These are phyloP conservation scores for Cladorhizidae sp. DNA, from an alignment of 37 sponge, comb jelly and placozoan species.

Conservation along the genomic window DNA sequence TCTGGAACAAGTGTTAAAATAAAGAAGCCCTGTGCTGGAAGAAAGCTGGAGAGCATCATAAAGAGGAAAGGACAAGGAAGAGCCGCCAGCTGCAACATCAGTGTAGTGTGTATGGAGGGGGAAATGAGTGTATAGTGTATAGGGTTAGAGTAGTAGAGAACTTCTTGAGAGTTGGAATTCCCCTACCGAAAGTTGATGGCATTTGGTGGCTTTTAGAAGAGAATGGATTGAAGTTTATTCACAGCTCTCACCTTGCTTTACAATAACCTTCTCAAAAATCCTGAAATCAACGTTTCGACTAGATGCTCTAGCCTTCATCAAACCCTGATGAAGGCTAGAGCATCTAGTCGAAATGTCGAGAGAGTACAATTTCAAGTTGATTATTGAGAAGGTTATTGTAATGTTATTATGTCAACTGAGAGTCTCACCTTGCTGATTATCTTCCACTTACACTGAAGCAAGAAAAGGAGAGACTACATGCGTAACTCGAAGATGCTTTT, in stretches of 20 bases:
- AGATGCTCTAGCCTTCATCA: too few relatives aligned
- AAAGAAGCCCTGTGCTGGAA: not conserved
- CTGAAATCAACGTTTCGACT: too few relatives aligned
- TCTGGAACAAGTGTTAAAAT: not conserved
- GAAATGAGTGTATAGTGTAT: conserved; percentile 10
- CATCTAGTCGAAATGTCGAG: too few relatives aligned
- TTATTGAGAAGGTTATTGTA: too few relatives aligned
- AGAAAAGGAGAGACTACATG: conserved; percentile 13
- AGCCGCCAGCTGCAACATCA: not conserved
- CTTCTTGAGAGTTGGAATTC: conserved; percentile 27
- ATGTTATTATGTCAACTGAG: too few relatives aligned
- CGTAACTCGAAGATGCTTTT: conserved; percentile 20
- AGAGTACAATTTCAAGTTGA: too few relatives aligned
- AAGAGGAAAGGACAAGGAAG: not conserved
- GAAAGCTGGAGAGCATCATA: not conserved
- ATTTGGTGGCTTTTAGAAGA: conserved; percentile 28
- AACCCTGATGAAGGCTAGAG: too few relatives aligned
- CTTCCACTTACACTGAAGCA: conserved; percentile 20
- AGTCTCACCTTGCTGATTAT: conserved; percentile 19
- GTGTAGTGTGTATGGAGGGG: too few relatives aligned
- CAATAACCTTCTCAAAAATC: too few relatives aligned
- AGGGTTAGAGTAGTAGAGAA: conserved; percentile 11
- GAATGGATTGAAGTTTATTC: not conserved
- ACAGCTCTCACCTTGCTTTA: too few relatives aligned
- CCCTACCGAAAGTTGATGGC: conserved; percentile 14